Evolutionary conservation across 1,140 invertebrate genomes (phyloP), one percentile per base, ranked within the genome.

Genomic region (Ips nitidus): DNA sequence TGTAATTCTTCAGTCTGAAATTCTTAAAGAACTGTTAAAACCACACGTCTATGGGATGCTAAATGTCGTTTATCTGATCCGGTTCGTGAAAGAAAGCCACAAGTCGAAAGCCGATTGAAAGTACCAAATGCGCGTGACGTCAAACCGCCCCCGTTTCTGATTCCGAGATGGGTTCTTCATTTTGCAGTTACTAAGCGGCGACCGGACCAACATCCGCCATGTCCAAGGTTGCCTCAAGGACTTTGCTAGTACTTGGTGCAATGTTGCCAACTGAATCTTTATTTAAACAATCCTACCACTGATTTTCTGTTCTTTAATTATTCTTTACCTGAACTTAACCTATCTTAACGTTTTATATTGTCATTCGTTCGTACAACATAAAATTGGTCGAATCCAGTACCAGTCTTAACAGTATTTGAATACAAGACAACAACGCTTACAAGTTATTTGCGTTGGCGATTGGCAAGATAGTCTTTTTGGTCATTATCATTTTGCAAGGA

Each of bases 111-210:
- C 45, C 45, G 45, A 22, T 50, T 39, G 55, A 57, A 57, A 57
- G 55, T 57, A 57, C 40, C 58, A 5, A 45, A 39, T 40, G 36
- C n/a, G 2, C 43, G 43, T 50, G 60, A 63, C 60, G 60, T 63
- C 60, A 63, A 4, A 50, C 47, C 60, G 60, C 60, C 60, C 60
- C 59, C 59, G 59, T 61, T 61, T 45, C 58, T 42, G 40, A 39
- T 22, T n/a, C 60, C 41, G 47, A 57, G 55, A 57, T 57, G 37
- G 5, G 4, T 57, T 39, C 55, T 45, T 38, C 43, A 63, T 63
- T 63, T 63, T 63, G 60, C 60, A 63, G 60, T 63, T 63, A 47
- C 60, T 63, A 63, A 63, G 45, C 7, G 60, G 60, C 47, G 22
- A 47, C 43, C 60, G 60, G 60, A 47, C 58, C 3, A n/a, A 40